Evolutionary conservation across 2,888 invertebrate species (phyloP).

Genomic region (Aelia acuminata): DNA sequence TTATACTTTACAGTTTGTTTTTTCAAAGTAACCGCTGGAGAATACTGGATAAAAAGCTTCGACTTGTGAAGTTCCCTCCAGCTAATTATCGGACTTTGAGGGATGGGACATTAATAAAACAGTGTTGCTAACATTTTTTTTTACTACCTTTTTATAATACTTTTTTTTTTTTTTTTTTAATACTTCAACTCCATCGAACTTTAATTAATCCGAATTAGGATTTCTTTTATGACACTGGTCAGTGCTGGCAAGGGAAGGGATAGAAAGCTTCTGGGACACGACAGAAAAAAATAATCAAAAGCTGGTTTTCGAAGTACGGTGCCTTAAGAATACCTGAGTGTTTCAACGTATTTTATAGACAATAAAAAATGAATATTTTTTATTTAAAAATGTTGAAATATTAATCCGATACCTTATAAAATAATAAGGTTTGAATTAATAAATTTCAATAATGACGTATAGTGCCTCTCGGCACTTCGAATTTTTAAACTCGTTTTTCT

Average conservation of each 20-base stretch:
- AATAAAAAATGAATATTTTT: too few relatives aligned
- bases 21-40: neutral
- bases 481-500: too few relatives aligned
- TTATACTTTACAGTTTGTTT: neutral
- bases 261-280: accelerated
- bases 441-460: too few relatives aligned
- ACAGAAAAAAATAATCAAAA: neutral
- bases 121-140: neutral
- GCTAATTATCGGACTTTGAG: neutral
- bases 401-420: too few relatives aligned
- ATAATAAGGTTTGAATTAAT: too few relatives aligned
- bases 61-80: neutral
- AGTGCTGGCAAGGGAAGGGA: neutral
- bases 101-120: neutral
- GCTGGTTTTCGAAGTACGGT: too few relatives aligned
- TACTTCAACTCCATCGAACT: neutral
- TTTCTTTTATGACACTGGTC: neutral
- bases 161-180: neutral
- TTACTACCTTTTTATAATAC: neutral
- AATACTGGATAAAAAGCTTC: neutral
- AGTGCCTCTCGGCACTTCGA: too few relatives aligned
- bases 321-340: neutral
- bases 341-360: too few relatives aligned
- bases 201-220: neutral
- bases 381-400: too few relatives aligned